Evolutionary conservation across 2,797 vertebrate genomes (phyloP), one percentile per base, ranked within the genome.

Genomic region (Rhabdophis nuchalis): DNA sequence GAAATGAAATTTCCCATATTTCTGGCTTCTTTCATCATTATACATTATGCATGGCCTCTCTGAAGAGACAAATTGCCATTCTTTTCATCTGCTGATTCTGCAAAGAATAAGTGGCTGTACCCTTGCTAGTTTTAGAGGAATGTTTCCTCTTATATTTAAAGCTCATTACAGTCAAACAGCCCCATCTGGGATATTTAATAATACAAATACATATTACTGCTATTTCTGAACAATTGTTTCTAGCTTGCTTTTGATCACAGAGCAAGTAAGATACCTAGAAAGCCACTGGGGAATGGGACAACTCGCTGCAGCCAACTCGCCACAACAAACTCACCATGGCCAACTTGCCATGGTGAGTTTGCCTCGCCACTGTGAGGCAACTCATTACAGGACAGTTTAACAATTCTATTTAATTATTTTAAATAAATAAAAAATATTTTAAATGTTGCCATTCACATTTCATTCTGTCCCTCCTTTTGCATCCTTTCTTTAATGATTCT

Each of bases 1-100:
- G 56, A 90, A 93, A 92, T 87, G 88, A 90, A 93, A 82, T 90
- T 85, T 77, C 50, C 46, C 52, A 60, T 57, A 91, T 90, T 91
- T 82, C 93, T 87, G 85, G 57, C 85, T 36, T 82, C 52, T 92
- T 87, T 92, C 90, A 89, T 58, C 29, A 10, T 90, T 82, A 68
- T 93, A 32, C 57, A 92, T 92, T 93, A 91, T 90, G 56, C 89
- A 77, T 90, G 50, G 88, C 56, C 89, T 77, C 60, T 90, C 90
- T 58, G 61, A 93, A 90, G 29, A 93, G 88, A 85, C 86, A 92
- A 87, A 85, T 90, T 90, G 41, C 86, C 61, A 56, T 82, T 82
- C 57, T 46, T 61, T 82, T 41, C 72, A 36, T 88, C 56, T 87
- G 91, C 72, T 93, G 85, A 58, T 88, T 64, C n/a, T 90, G 85